Conservation (phyloP, 2,888 invertebrate genomes). For the Melanophora roralis region DNA sequence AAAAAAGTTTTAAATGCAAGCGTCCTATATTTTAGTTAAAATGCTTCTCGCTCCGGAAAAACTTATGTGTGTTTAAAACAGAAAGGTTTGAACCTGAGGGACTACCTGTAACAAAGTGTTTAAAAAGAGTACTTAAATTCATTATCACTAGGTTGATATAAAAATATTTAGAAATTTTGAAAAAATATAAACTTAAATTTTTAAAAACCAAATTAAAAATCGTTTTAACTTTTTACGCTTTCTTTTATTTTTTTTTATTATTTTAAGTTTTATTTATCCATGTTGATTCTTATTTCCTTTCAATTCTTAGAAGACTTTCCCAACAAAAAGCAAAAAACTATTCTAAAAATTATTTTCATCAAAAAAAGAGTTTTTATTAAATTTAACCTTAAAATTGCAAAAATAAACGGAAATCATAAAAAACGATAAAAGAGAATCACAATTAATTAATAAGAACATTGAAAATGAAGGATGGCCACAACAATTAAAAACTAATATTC, state of each 20-base stretch:
- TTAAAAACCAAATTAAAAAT: no score
- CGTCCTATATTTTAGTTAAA: no score
- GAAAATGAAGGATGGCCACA: conserved; percentile 1
- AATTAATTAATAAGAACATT: conserved; percentile 11
- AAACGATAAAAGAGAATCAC: not conserved
- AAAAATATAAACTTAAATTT: no score
- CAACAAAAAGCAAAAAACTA: not conserved
- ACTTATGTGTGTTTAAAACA: no score
- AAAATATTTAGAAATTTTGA: no score
- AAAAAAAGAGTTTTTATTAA: not conserved
- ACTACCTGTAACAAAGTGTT: no score
- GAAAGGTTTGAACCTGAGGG: no score
- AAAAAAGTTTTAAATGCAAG: no score
- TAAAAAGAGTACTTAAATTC: no score
- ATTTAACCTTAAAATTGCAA: not conserved
- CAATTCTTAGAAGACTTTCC: not conserved
- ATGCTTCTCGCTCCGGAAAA: no score
- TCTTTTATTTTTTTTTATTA: not conserved
- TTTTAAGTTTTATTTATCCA: not conserved
- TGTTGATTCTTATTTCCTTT: not conserved
- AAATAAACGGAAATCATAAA: not conserved
- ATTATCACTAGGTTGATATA: no score
- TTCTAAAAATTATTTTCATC: not conserved
- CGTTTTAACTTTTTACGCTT: no score
- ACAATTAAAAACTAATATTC: not conserved